Evolutionary conservation across 2,797 vertebrate species (phyloP).

Genomic region (Aeoliscus strigatus): DNA sequence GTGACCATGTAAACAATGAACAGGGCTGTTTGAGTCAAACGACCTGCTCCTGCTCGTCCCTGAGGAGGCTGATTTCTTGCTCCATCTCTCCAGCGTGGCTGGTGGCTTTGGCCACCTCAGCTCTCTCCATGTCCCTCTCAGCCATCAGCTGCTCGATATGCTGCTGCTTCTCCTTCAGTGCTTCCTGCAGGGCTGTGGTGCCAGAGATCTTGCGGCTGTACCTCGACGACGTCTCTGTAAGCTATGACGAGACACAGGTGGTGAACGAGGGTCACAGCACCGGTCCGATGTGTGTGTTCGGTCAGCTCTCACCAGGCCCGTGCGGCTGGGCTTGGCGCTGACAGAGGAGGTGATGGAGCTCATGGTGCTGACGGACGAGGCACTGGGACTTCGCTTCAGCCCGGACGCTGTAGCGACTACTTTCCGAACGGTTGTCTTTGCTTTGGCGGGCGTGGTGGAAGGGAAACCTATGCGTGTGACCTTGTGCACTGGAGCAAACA

Average conservation of each 20-base stretch:
- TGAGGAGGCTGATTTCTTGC: conserved; percentile 85
- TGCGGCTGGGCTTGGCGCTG: conserved; percentile 95
- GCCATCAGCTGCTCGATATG: conserved; percentile 98
- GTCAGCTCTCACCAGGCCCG: conserved; percentile 86
- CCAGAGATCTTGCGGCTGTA: conserved; percentile 97
- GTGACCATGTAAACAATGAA: too few species aligned
- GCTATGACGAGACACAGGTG: conserved; percentile 64
- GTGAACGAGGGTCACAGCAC: not conserved
- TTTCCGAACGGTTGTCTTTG: conserved; percentile 86
- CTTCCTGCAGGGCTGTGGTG: conserved; percentile 95
- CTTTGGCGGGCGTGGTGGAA: conserved; percentile 93
- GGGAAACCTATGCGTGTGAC: conserved; percentile 97
- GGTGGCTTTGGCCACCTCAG: conserved; percentile 95
- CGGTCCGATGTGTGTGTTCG: not conserved
- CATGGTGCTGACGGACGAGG: conserved; percentile 94
- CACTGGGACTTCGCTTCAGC: conserved; percentile 92
- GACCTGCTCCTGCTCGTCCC: conserved; percentile 94
- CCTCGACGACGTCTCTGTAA: conserved; percentile 96
- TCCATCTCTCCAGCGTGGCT: conserved; percentile 93
- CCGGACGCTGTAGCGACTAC: conserved; percentile 75
- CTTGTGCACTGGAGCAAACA: conserved; percentile 97
- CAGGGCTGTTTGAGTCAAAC: too few species aligned
- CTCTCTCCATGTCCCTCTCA: conserved; percentile 93
- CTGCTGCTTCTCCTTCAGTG: conserved; percentile 98
- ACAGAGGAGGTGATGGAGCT: conserved; percentile 95